Percentiles rank a stretch among this genome's conserved stretches.
Evolutionary conservation across 2,797 vertebrate genomes (phyloP).

Genomic region (Myiotriccus ornatus): DNA sequence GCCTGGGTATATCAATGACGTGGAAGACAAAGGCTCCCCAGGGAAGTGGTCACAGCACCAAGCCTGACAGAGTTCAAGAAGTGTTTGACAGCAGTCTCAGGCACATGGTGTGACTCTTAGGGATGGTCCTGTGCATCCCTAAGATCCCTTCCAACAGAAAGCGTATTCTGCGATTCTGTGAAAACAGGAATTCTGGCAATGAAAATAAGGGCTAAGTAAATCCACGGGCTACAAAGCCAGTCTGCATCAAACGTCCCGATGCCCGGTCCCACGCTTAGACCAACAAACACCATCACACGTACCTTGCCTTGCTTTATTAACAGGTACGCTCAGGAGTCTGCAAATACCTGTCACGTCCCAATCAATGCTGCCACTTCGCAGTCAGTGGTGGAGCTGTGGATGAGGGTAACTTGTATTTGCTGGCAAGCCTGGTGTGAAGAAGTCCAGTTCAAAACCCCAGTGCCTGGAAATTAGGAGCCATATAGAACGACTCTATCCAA

Average conservation of each 20-base stretch:
- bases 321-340: not conserved
- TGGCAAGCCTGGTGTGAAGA: not conserved
- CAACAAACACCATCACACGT: not conserved
- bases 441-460: not conserved
- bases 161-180: not conserved
- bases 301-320: not conserved
- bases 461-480: not conserved
- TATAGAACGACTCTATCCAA: not conserved
- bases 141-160: not conserved
- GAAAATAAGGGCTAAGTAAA: not conserved
- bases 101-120: not conserved
- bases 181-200: not conserved
- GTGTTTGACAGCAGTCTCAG: not conserved
- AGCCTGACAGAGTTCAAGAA: not conserved
- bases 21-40: not conserved
- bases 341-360: not conserved
- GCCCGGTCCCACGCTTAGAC: not conserved
- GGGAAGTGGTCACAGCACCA: not conserved
- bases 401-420: not conserved
- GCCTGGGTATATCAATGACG: not conserved
- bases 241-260: fast-evolving
- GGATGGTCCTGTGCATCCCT: not conserved
- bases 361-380: not conserved
- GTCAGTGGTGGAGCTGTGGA: fast-evolving
- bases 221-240: not conserved